phyloP scores from a whole-genome alignment of 2,888 invertebrate genomes.

The Alloscopus bannaensis region DNA sequence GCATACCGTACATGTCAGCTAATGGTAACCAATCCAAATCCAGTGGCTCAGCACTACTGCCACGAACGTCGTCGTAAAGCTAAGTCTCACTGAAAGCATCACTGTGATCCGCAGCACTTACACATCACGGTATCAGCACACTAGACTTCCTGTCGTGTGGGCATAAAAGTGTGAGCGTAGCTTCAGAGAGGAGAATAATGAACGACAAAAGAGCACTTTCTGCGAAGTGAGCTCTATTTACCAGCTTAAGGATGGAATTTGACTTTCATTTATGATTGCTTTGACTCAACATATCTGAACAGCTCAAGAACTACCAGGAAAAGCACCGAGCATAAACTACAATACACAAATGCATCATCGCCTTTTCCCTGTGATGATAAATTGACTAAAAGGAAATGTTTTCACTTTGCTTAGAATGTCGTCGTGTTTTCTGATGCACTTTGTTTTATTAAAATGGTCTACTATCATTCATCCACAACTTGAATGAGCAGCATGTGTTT shows the following conservation, averaged over 20 bases:
- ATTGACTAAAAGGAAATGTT: constrained; percentile 4
- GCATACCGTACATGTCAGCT: too few species aligned
- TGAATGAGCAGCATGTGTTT: too few species aligned
- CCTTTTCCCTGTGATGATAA: constrained; percentile 13
- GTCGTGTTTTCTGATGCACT: constrained; percentile 5
- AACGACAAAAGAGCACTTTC: constrained; percentile 21
- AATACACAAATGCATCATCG: neutral
- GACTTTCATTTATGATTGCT: constrained; percentile 51
- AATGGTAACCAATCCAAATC: neutral
- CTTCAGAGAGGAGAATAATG: constrained; percentile 15
- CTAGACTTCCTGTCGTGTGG: too few species aligned
- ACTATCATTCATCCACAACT: too few species aligned
- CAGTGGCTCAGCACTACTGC: neutral
- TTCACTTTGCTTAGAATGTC: neutral
- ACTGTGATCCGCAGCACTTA: neutral
- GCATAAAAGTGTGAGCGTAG: too few species aligned
- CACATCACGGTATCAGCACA: too few species aligned
- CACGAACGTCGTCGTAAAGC: neutral
- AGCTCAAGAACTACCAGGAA: neutral
- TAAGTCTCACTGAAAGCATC: constrained; percentile 10
- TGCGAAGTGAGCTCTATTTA: constrained; percentile 18
- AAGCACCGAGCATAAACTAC: neutral
- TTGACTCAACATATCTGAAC: constrained; percentile 19
- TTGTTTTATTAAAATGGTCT: constrained; percentile 45
- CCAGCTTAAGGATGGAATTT: constrained; percentile 36